phyloP scores from a whole-genome alignment of 2,797 vertebrate species.

The Sebastes steindachneri region DNA sequence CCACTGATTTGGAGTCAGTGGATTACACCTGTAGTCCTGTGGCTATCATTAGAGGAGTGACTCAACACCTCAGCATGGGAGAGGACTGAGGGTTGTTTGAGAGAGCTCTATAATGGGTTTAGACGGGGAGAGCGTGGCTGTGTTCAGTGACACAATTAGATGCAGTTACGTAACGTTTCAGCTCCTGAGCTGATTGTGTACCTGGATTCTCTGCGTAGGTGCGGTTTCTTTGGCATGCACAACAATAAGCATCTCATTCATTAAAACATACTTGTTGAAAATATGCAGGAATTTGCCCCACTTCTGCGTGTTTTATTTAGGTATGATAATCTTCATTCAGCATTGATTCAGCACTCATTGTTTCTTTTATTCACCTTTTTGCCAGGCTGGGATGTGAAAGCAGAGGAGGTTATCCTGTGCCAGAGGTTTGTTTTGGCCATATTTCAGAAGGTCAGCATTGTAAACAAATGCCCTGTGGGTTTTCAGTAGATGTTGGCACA shows the following conservation, averaged over 20 bases:
- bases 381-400: not conserved
- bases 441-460: constrained; percentile 38
- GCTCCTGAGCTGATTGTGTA: constrained; percentile 27
- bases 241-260: constrained; percentile 2
- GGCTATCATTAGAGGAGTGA: constrained; percentile 63
- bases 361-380: not conserved
- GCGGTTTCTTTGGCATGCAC: not conserved
- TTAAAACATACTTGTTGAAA: not conserved
- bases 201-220: constrained; percentile 2
- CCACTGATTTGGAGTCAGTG: constrained; percentile 50
- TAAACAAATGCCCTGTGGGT: constrained; percentile 31
- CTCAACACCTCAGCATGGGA: constrained; percentile 44
- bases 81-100: constrained; percentile 23
- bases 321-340: not conserved
- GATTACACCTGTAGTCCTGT: constrained; percentile 68
- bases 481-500: constrained; percentile 33
- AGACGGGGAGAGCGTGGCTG: constrained; percentile 30
- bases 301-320: not conserved
- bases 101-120: constrained; percentile 42
- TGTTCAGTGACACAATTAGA: constrained; percentile 49
- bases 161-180: constrained; percentile 36
- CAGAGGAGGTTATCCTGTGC: not conserved
- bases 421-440: constrained; percentile 38
- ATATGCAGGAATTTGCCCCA: not conserved
- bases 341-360: not conserved